phyloP scores from a whole-genome alignment of 2,113 vertebrate species.

The Ophthalmolycus amberensis region DNA sequence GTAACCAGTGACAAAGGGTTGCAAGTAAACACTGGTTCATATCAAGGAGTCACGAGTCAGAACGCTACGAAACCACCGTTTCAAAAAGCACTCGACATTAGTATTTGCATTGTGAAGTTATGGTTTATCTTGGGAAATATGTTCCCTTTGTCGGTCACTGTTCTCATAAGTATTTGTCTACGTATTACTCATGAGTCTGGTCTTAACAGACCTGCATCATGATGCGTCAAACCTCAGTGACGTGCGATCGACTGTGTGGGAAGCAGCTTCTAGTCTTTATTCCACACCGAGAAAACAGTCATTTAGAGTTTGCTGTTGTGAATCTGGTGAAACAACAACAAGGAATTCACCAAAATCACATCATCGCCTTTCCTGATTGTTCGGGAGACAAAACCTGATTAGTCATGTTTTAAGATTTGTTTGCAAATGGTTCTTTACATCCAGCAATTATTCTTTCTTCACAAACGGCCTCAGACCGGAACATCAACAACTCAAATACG shows the following conservation, averaged over 20 bases:
- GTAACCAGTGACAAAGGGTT: too few relatives aligned
- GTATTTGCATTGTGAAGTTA: neutral
- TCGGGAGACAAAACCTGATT: neutral
- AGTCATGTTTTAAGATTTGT: conserved; percentile 5
- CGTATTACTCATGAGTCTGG: conserved; percentile 2
- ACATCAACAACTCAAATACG: conserved; percentile 39
- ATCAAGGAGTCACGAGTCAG: neutral
- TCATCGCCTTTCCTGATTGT: conserved; percentile 5
- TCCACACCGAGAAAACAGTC: conserved; percentile 16
- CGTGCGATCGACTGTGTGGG: conserved; percentile 26
- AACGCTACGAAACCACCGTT: neutral
- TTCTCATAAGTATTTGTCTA: conserved; percentile 10
- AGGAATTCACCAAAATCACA: conserved; percentile 29
- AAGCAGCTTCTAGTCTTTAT: conserved; percentile 28
- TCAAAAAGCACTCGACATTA: neutral
- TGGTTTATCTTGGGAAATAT: conserved; percentile 1
- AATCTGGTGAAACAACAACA: conserved; percentile 28
- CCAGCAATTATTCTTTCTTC: conserved; percentile 39
- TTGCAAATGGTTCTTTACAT: neutral
- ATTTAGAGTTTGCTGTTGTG: conserved; percentile 33
- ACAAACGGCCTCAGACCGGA: conserved; percentile 36
- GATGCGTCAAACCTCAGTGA: neutral
- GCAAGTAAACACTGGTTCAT: neutral
- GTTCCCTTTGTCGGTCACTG: conserved; percentile 1
- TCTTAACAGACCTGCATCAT: conserved; percentile 10